These are phyloP conservation scores for Apostichopus leukothele DNA, from an alignment of 53 echinoderm and acorn worm genomes.

Conservation along the genomic window DNA sequence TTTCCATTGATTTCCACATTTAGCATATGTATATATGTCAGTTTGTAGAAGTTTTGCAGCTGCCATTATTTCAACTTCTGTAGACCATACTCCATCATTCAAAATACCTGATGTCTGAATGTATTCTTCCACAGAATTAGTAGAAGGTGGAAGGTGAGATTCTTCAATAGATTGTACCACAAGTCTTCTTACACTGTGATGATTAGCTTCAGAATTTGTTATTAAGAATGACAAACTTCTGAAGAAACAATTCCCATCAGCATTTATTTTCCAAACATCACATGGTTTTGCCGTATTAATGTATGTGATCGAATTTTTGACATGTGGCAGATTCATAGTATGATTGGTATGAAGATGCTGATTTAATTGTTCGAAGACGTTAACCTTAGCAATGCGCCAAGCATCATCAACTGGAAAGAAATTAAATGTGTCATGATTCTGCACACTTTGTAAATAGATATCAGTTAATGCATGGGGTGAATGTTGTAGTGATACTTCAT, in stretches of 20 bases:
- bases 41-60: constrained; percentile 32
- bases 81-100: constrained; percentile 22
- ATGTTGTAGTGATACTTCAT: too few relatives aligned
- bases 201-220: constrained; percentile 8
- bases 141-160: background rate
- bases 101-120: constrained; percentile 31
- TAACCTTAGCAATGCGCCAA: too few relatives aligned
- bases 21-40: constrained; percentile 26
- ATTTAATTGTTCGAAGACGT: too few relatives aligned
- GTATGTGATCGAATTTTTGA: too few relatives aligned
- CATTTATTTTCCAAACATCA: too few relatives aligned
- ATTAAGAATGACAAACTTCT: constrained; percentile 41
- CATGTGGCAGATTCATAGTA: too few relatives aligned
- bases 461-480: too few relatives aligned
- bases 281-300: too few relatives aligned
- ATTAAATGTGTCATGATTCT: too few relatives aligned
- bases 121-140: constrained; percentile 25
- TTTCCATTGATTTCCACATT: background rate
- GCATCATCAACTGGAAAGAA: too few relatives aligned
- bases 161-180: constrained; percentile 18
- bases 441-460: too few relatives aligned
- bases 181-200: background rate
- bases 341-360: too few relatives aligned
- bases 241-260: constrained; percentile 20
- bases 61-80: constrained; percentile 39